Conservation (phyloP, 2,113 vertebrate species). For the Corvus cornix region DNA sequence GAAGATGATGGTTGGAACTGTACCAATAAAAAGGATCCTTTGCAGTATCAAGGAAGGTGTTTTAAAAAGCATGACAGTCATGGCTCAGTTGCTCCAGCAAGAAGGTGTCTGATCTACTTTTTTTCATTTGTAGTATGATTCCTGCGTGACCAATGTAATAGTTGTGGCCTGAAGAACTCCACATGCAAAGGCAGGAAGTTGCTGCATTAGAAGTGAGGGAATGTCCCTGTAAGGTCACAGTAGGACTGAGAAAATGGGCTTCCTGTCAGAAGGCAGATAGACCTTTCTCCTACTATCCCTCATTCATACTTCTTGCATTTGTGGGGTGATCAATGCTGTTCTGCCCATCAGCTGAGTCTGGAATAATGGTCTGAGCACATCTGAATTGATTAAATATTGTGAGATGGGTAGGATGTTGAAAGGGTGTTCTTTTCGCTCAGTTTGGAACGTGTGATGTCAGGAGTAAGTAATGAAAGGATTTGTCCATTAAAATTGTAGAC, state of each 20-base stretch:
- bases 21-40: neutral
- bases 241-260: neutral
- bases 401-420: neutral
- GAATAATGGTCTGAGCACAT: neutral
- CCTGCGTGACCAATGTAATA: neutral
- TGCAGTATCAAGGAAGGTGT: neutral
- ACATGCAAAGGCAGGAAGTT: neutral
- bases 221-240: neutral
- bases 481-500: neutral
- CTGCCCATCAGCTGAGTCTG: neutral
- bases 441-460: neutral
- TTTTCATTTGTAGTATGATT: neutral
- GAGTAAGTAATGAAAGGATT: neutral
- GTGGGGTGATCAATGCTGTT: neutral
- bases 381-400: neutral
- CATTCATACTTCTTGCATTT: neutral
- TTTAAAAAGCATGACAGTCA: neutral
- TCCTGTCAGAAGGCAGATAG: neutral
- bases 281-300: neutral
- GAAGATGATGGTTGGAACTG: neutral
- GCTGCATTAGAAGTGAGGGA: neutral
- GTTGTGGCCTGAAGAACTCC: neutral
- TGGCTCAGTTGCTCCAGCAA: neutral
- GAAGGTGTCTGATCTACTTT: neutral
- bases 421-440: fast-evolving